Evolutionary conservation across 2,113 vertebrate genomes (phyloP).

Genomic region (Aythya baeri): DNA sequence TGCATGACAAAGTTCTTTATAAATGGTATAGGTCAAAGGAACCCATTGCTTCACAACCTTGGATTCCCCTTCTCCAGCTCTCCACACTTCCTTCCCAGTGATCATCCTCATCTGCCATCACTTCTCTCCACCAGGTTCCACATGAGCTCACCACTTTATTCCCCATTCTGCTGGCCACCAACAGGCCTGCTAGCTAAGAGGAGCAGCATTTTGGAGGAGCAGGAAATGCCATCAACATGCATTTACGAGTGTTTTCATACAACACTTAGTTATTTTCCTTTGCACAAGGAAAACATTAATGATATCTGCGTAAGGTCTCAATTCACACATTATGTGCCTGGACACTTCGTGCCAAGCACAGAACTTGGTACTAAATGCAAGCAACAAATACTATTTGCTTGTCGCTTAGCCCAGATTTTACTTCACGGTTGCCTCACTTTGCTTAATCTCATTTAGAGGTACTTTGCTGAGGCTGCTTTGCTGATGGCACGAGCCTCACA

Average conservation of each 20-base stretch:
- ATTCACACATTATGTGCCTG: not conserved
- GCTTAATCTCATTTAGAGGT: conserved; percentile 57
- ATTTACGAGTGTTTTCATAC: too few relatives aligned
- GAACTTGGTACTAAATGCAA: not conserved
- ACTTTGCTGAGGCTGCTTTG: conserved; percentile 40
- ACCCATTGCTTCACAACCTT: not conserved
- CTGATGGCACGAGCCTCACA: too few relatives aligned
- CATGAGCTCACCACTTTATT: too few relatives aligned
- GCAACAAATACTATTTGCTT: not conserved
- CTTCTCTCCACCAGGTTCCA: too few relatives aligned
- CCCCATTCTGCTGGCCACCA: too few relatives aligned
- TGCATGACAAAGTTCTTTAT: not conserved
- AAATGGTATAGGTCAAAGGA: not conserved
- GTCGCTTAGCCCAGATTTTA: conserved; percentile 32
- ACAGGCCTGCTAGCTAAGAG: too few relatives aligned
- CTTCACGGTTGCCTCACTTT: conserved; percentile 9
- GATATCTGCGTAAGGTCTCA: too few relatives aligned
- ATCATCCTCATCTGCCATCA: not conserved
- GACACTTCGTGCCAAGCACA: not conserved
- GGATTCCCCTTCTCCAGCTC: not conserved
- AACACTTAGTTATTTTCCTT: too few relatives aligned
- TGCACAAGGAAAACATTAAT: too few relatives aligned
- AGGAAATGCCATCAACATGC: too few relatives aligned
- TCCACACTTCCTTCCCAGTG: not conserved
- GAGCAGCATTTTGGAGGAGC: too few relatives aligned